Evolutionary conservation across 2,797 vertebrate species (phyloP).

Genomic region (Anableps anableps): DNA sequence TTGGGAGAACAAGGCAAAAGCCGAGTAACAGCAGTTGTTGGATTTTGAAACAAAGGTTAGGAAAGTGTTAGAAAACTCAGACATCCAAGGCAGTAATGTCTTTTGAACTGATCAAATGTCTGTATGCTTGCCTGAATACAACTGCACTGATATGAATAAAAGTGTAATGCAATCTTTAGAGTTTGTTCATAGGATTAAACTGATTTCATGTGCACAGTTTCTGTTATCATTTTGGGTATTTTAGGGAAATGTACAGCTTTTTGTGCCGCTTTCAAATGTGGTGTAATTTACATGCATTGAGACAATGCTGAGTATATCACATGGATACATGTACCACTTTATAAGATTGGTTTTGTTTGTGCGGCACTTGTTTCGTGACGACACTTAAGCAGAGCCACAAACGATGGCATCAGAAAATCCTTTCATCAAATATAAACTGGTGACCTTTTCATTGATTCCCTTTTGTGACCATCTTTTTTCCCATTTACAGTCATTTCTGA

Average conservation of each 20-base stretch:
- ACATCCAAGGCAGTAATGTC: background rate
- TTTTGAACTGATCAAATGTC: background rate
- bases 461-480: background rate
- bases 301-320: background rate
- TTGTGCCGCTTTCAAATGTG: background rate
- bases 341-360: background rate
- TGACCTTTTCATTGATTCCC: background rate
- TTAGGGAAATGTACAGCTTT: background rate
- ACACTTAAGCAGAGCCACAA: background rate
- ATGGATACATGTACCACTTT: background rate
- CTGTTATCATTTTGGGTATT: constrained; percentile 4
- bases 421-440: background rate
- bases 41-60: background rate
- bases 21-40: background rate
- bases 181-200: constrained; percentile 44
- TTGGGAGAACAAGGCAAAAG: background rate
- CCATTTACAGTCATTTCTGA: background rate
- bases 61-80: background rate
- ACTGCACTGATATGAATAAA: constrained; percentile 42
- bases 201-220: constrained; percentile 33
- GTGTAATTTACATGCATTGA: background rate
- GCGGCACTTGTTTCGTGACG: no score
- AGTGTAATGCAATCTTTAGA: constrained; percentile 38
- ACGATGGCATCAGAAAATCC: background rate
- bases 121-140: background rate